Conservation (phyloP, 2,113 vertebrate genomes). For the Leptobrachium ailaonicum region DNA sequence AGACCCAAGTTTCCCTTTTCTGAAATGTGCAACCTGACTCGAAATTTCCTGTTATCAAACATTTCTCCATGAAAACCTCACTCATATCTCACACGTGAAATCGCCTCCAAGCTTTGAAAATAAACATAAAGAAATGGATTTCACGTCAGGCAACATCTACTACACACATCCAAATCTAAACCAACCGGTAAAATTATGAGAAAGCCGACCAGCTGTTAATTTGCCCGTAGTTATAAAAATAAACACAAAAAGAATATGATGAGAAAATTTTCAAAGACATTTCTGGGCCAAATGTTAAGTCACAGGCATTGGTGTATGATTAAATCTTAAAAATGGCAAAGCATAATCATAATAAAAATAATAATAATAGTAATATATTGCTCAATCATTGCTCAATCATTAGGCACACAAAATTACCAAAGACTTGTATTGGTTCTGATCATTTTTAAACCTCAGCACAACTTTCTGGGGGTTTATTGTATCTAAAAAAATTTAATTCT, state of each 20-base stretch:
- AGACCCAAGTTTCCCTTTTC: neutral
- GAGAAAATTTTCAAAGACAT: neutral
- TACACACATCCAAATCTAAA: neutral
- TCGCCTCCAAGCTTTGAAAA: neutral
- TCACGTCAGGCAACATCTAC: neutral
- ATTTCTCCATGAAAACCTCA: neutral
- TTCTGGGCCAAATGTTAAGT: neutral
- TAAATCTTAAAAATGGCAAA: no score
- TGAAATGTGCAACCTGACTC: neutral
- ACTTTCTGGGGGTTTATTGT: no score
- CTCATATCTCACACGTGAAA: neutral
- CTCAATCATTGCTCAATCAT: no score
- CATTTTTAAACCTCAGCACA: no score
- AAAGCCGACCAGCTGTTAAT: neutral
- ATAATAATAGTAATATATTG: no score
- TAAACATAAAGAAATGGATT: neutral
- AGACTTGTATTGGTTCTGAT: no score
- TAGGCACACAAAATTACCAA: no score
- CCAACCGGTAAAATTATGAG: neutral
- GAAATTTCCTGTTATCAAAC: conserved; percentile 8
- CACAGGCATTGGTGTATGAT: neutral
- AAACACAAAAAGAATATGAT: neutral
- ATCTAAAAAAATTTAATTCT: no score
- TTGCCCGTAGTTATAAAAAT: neutral
- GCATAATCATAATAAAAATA: no score